A percentile compares a stretch with the other conserved stretches of the same genome.
These are phyloP conservation scores for Pseudolaguvia tuberculata DNA, from an alignment of 2,113 vertebrate species.

Conservation along the genomic window DNA sequence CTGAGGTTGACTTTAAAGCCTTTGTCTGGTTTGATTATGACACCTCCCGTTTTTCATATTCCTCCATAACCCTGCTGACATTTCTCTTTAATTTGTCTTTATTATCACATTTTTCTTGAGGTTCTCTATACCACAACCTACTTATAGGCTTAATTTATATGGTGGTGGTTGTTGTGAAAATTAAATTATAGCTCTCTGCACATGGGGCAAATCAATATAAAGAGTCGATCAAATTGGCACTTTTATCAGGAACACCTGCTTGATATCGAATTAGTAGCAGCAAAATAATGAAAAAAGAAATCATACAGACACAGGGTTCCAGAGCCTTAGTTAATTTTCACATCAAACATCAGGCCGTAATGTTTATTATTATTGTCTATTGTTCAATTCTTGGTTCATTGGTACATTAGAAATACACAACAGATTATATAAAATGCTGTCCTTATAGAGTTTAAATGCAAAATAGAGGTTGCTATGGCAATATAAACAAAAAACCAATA, in stretches of 20 bases:
- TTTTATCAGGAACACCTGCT: neutral
- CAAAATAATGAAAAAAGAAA: neutral
- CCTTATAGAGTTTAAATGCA: no score
- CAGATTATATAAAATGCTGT: neutral
- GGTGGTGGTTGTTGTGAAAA: neutral
- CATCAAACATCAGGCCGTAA: neutral
- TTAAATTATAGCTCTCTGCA: constrained; percentile 15
- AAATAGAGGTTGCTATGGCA: neutral
- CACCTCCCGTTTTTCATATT: constrained; percentile 3
- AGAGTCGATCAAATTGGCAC: neutral
- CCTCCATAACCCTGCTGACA: neutral
- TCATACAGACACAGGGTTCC: neutral
- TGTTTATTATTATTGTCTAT: neutral
- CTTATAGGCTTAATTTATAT: constrained; percentile 16
- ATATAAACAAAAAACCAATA: neutral
- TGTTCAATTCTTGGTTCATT: neutral
- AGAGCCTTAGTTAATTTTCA: neutral
- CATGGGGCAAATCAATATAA: constrained; percentile 17
- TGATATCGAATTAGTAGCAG: neutral
- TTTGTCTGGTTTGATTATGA: constrained; percentile 40
- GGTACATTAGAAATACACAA: neutral
- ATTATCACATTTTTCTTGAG: constrained; percentile 19
- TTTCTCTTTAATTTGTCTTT: constrained; percentile 1
- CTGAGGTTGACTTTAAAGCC: neutral
- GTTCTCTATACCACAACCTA: neutral